Evolutionary conservation across 2,888 invertebrate genomes (phyloP).

Genomic region (Mechanitis messenoides): DNA sequence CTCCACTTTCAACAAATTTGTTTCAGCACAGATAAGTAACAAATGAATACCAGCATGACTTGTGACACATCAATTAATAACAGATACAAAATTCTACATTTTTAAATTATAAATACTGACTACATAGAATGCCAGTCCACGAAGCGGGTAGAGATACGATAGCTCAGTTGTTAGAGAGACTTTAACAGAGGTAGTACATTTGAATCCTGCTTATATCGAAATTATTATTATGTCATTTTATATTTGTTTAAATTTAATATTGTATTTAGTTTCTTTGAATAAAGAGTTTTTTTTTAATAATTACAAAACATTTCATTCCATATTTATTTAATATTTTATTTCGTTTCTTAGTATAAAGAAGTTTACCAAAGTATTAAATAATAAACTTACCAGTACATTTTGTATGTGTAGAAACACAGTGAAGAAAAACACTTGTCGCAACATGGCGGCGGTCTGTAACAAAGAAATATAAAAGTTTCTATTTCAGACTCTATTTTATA

Average conservation of each 20-base stretch:
- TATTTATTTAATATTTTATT: neutral
- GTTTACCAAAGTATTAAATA: neutral
- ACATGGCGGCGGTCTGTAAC: conserved; percentile 34
- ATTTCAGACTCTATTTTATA: neutral
- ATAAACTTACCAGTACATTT: conserved; percentile 35
- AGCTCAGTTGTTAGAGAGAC: too few species aligned
- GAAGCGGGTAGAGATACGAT: too few species aligned
- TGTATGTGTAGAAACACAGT: conserved; percentile 33
- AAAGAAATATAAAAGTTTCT: conserved; percentile 1
- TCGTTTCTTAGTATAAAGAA: too few species aligned
- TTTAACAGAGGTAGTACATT: too few species aligned
- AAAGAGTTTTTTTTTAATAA: too few species aligned
- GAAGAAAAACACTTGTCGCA: conserved; percentile 31
- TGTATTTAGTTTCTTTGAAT: too few species aligned
- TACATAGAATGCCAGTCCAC: too few species aligned
- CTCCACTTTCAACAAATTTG: neutral
- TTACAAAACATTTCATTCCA: neutral
- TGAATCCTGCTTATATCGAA: too few species aligned
- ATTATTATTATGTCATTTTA: too few species aligned
- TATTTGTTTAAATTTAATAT: too few species aligned
- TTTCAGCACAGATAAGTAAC: neutral
- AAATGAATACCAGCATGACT: neutral
- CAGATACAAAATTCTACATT: too few species aligned
- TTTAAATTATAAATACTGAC: too few species aligned
- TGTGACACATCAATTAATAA: neutral